Evolutionary conservation across 2,888 invertebrate species (phyloP).

Genomic region (Salticus scenicus): DNA sequence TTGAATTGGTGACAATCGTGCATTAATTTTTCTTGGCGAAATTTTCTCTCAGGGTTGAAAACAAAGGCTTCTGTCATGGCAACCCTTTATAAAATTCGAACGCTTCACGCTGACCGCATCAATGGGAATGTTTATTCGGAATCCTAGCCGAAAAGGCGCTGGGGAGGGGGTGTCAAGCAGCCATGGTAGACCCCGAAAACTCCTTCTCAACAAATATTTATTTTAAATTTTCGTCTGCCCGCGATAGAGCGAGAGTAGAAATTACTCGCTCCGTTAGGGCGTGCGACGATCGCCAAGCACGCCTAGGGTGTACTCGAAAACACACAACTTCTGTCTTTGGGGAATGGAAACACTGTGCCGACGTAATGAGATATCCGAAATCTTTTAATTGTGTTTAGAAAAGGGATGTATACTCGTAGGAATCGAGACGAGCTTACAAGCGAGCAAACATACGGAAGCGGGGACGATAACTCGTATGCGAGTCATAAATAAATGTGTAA

Average conservation of each 20-base stretch:
- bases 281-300: neutral
- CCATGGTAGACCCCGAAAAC: neutral
- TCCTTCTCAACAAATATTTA: slow-evolving; percentile 60
- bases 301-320: neutral
- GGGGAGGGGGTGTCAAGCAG: neutral
- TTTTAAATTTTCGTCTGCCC: slow-evolving; percentile 58
- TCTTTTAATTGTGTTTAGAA: neutral
- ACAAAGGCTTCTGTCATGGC: slow-evolving; percentile 1
- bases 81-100: slow-evolving; percentile 31
- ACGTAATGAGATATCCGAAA: neutral
- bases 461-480: no score
- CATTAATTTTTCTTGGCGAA: slow-evolving; percentile 1
- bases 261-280: slow-evolving; percentile 48
- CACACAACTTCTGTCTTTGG: neutral
- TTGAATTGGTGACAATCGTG: no score
- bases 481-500: no score
- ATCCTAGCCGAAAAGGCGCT: neutral
- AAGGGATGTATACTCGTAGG: neutral
- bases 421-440: neutral
- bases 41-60: neutral
- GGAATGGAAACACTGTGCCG: neutral
- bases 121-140: slow-evolving; percentile 58
- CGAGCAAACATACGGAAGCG: neutral
- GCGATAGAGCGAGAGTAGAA: slow-evolving; percentile 31
- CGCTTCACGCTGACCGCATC: slow-evolving; percentile 64